Conservation (phyloP, 2,888 invertebrate genomes). For the Andrena haemorrhoa region DNA sequence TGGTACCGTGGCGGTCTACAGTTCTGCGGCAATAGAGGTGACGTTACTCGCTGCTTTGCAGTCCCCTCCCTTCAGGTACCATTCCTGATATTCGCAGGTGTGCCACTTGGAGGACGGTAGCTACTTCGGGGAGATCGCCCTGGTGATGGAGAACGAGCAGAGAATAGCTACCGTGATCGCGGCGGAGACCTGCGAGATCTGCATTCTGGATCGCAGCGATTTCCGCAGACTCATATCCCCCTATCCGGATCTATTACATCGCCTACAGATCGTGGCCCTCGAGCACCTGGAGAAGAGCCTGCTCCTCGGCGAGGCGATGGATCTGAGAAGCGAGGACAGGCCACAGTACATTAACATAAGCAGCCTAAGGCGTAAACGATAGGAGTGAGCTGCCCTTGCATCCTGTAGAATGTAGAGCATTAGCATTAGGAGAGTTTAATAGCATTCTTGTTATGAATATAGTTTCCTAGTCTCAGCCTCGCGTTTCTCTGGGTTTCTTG, state of each 20-base stretch:
- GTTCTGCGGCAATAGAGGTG: conserved; percentile 83
- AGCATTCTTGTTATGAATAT: not conserved
- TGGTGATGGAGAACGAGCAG: conserved; percentile 83
- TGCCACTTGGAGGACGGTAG: conserved; percentile 85
- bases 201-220: conserved; percentile 80
- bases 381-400: not conserved
- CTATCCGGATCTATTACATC: conserved; percentile 81
- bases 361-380: conserved; percentile 54
- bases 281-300: conserved; percentile 70
- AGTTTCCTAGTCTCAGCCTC: not conserved
- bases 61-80: not conserved
- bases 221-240: conserved; percentile 82
- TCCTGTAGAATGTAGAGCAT: not conserved
- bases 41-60: conserved; percentile 9
- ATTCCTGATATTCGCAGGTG: conserved; percentile 74
- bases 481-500: not conserved
- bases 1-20: conserved; percentile 85
- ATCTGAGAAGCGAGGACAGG: not conserved
- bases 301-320: conserved; percentile 60
- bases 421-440: not conserved
- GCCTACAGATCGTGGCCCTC: conserved; percentile 78
- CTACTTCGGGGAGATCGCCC: conserved; percentile 85
- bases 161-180: conserved; percentile 84
- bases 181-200: conserved; percentile 85
- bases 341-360: conserved; percentile 72